Percentiles rank a stretch among this genome's conserved stretches.
Conservation (phyloP, 2,113 vertebrate species). For the Dasyprocta punctata region DNA sequence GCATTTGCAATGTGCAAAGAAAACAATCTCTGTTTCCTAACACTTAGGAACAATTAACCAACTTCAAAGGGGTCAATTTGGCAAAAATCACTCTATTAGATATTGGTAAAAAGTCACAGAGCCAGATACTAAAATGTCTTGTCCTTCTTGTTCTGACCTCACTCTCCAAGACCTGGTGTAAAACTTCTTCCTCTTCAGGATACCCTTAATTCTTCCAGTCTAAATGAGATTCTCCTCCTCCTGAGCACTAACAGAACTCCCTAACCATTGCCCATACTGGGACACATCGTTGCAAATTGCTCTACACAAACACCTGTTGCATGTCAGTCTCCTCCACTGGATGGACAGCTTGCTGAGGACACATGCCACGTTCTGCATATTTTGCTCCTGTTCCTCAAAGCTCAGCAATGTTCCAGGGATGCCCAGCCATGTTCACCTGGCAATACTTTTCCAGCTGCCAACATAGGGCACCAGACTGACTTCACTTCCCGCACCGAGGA, state of each 20-base stretch:
- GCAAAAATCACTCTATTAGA: background rate
- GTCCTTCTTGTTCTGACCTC: background rate
- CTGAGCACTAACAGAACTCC: background rate
- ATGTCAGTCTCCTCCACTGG: background rate
- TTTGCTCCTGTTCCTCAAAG: background rate
- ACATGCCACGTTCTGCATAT: background rate
- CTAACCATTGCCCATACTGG: fast-evolving
- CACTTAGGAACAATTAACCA: background rate
- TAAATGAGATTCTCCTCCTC: background rate
- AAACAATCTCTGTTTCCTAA: background rate
- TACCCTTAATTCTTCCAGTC: background rate
- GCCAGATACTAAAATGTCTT: background rate
- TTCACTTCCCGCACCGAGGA: background rate
- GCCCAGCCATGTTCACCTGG: background rate
- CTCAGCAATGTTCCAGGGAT: background rate
- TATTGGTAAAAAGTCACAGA: background rate
- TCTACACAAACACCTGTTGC: too few species aligned
- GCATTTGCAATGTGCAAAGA: background rate
- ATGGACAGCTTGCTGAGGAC: background rate
- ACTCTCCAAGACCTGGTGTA: background rate
- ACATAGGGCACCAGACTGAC: fast-evolving
- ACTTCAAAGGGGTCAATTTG: background rate
- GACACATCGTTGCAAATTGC: background rate
- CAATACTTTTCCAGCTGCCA: background rate
- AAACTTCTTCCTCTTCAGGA: background rate